phyloP scores from a whole-genome alignment of 2,113 vertebrate genomes.

The Lophotis ruficrista region DNA sequence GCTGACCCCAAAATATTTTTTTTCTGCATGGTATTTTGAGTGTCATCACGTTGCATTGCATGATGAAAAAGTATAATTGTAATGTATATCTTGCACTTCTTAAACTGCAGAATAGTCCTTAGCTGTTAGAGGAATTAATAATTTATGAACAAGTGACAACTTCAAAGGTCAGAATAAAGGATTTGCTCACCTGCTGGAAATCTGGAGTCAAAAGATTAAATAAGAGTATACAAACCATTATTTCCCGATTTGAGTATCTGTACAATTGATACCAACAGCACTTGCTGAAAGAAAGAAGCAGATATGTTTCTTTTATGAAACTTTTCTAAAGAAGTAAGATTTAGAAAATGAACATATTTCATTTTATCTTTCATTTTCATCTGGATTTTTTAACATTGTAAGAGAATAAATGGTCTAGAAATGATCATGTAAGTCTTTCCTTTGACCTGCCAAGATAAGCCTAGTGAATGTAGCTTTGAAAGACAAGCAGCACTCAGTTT shows the following conservation, averaged over 20 bases:
- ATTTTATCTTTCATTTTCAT: background rate
- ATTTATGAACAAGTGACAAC: background rate
- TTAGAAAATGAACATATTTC: background rate
- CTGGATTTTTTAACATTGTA: background rate
- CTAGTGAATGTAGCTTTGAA: background rate
- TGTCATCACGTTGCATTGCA: background rate
- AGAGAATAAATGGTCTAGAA: background rate
- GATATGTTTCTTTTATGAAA: background rate
- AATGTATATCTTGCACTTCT: background rate
- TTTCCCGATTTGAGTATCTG: background rate
- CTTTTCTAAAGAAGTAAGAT: background rate
- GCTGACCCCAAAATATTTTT: background rate
- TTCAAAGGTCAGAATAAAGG: background rate
- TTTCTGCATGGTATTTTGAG: background rate
- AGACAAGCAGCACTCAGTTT: background rate
- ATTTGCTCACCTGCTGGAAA: background rate
- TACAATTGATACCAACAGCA: background rate
- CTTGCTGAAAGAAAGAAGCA: conserved; percentile 27
- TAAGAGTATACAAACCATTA: background rate
- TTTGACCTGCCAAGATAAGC: background rate
- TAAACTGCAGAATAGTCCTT: background rate
- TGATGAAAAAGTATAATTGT: background rate
- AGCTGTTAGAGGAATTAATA: background rate
- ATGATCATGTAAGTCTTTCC: background rate
- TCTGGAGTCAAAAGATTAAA: background rate